Conservation (phyloP, 2,888 invertebrate genomes). For the Drosophila helvetica region DNA sequence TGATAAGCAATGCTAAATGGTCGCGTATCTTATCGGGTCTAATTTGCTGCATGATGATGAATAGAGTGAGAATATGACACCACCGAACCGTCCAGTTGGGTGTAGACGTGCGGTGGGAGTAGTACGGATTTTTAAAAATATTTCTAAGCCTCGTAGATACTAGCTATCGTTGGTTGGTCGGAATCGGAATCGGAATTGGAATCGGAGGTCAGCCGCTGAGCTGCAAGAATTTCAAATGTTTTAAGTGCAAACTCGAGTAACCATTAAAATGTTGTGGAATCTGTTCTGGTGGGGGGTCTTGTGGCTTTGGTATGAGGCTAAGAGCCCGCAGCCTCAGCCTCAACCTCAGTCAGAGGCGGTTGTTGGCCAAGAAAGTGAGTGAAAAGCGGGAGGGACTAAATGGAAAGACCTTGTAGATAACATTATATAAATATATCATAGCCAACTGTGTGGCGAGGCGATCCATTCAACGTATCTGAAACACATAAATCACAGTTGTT, state of each 20-base stretch:
- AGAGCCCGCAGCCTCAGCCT: constrained; percentile 6
- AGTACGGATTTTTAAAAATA: constrained; percentile 1
- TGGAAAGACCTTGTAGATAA: background rate
- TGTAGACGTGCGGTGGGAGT: constrained; percentile 28
- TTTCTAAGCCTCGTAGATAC: background rate
- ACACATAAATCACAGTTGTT: background rate
- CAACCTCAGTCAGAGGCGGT: background rate
- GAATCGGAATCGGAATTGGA: background rate
- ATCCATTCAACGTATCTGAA: background rate
- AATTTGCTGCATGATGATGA: constrained; percentile 51
- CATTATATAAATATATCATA: constrained; percentile 17
- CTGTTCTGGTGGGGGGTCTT: constrained; percentile 60
- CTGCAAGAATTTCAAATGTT: constrained; percentile 31
- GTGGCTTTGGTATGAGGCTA: constrained; percentile 53
- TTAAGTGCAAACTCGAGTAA: constrained; percentile 28
- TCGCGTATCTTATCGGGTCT: constrained; percentile 67
- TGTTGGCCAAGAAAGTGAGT: constrained; percentile 55
- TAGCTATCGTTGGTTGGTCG: background rate
- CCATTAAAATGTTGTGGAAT: constrained; percentile 61
- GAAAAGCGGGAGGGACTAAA: constrained; percentile 1
- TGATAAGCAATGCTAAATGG: constrained; percentile 58
- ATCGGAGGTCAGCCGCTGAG: constrained; percentile 25
- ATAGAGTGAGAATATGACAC: constrained; percentile 44
- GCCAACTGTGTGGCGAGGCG: background rate
- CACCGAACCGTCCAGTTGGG: constrained; percentile 50